A percentile compares a stretch with the other conserved stretches of the same genome.
Conservation (phyloP, 1,140 invertebrate genomes). For the Penaeus japonicus region DNA sequence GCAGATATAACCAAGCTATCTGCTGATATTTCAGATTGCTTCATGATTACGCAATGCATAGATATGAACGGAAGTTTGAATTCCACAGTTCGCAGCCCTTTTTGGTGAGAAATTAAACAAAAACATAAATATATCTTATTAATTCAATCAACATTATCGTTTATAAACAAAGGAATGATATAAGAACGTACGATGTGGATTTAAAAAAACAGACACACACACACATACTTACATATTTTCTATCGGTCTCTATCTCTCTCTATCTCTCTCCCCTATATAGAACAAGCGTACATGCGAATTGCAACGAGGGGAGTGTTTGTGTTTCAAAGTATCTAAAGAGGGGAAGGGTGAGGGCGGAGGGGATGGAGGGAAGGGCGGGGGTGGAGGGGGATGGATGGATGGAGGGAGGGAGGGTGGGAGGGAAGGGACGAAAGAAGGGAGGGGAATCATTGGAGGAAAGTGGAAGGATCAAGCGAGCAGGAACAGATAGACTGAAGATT, state of each 20-base stretch:
- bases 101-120: too few species aligned
- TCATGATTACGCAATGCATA: too few species aligned
- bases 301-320: neutral
- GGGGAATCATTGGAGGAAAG: neutral
- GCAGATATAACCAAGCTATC: too few species aligned
- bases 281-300: neutral
- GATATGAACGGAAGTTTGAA: too few species aligned
- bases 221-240: neutral
- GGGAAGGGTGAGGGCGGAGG: neutral
- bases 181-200: too few species aligned
- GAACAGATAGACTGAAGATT: neutral
- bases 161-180: too few species aligned
- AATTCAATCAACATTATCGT: too few species aligned
- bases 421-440: neutral
- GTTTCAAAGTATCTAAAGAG: neutral
- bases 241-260: neutral
- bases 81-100: too few species aligned
- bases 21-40: too few species aligned
- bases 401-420: neutral
- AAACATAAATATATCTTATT: too few species aligned
- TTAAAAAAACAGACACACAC: too few species aligned
- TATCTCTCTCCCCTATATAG: neutral
- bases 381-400: neutral
- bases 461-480: neutral
- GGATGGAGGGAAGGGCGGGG: neutral